Conservation (phyloP, 2,797 vertebrate genomes). For the Tadarida brasiliensis region DNA sequence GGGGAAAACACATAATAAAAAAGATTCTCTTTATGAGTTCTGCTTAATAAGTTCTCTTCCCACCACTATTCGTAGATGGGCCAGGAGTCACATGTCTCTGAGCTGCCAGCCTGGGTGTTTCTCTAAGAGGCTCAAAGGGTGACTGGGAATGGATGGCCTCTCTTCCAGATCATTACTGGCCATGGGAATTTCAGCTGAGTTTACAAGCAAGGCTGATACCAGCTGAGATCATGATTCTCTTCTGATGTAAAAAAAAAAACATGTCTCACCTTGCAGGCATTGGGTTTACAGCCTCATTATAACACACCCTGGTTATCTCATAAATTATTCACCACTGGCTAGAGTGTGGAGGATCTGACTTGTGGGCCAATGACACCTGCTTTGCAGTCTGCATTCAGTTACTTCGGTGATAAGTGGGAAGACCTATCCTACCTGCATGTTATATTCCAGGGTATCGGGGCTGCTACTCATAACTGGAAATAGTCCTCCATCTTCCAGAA, state of each 20-base stretch:
- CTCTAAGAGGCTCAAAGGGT: neutral
- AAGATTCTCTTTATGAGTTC: neutral
- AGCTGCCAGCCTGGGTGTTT: neutral
- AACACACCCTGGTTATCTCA: neutral
- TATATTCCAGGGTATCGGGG: conserved; percentile 87
- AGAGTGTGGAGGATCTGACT: neutral
- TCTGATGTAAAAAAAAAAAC: neutral
- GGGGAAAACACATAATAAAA: conserved; percentile 3
- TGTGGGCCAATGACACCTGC: neutral
- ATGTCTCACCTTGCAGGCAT: conserved; percentile 6
- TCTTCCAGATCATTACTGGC: neutral
- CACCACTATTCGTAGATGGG: neutral
- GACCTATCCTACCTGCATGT: conserved; percentile 88
- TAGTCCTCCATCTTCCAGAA: conserved; percentile 85
- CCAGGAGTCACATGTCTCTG: neutral
- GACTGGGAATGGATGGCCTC: neutral
- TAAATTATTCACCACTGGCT: neutral
- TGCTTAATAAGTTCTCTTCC: neutral
- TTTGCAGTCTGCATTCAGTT: neutral
- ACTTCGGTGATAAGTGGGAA: neutral
- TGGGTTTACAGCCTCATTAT: neutral
- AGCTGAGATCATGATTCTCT: neutral
- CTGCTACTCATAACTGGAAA: conserved; percentile 87
- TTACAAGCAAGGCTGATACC: neutral
- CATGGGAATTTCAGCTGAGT: neutral